Conservation (phyloP, 2,888 invertebrate species). For the Pardosa pseudoannulata region DNA sequence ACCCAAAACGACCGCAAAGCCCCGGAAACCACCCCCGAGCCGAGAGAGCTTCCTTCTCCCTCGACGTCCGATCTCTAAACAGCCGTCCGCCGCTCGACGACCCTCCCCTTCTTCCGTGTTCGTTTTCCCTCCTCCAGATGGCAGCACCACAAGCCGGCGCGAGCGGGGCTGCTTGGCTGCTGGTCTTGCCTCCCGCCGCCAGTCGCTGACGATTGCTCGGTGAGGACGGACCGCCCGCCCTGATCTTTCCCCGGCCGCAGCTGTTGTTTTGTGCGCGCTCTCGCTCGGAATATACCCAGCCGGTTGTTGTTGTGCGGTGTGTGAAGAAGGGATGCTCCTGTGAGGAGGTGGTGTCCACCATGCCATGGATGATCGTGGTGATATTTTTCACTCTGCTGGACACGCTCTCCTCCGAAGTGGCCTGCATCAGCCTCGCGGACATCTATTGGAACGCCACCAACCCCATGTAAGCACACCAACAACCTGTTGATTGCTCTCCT, state of each 20-base stretch:
- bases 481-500: not conserved
- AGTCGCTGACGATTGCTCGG: not conserved
- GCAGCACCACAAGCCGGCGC: conserved; percentile 36
- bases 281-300: conserved; percentile 18
- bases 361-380: conserved; percentile 80
- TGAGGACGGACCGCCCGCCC: not conserved
- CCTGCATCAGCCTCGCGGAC: conserved; percentile 80
- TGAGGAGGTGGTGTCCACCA: conserved; percentile 74
- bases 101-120: no score
- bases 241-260: conserved; percentile 2
- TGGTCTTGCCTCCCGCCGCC: not conserved
- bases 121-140: conserved; percentile 46
- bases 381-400: conserved; percentile 80
- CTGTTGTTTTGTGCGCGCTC: conserved; percentile 1
- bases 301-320: no score
- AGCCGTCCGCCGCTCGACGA: no score
- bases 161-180: not conserved
- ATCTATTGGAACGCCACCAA: conserved; percentile 81
- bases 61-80: no score
- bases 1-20: no score
- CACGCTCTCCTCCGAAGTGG: conserved; percentile 80
- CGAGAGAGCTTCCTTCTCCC: no score
- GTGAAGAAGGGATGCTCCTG: no score
- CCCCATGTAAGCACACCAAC: conserved; percentile 80
- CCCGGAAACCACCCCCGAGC: no score